Conservation (phyloP, 2,888 invertebrate species). For the Onthophagus sagittarius region DNA sequence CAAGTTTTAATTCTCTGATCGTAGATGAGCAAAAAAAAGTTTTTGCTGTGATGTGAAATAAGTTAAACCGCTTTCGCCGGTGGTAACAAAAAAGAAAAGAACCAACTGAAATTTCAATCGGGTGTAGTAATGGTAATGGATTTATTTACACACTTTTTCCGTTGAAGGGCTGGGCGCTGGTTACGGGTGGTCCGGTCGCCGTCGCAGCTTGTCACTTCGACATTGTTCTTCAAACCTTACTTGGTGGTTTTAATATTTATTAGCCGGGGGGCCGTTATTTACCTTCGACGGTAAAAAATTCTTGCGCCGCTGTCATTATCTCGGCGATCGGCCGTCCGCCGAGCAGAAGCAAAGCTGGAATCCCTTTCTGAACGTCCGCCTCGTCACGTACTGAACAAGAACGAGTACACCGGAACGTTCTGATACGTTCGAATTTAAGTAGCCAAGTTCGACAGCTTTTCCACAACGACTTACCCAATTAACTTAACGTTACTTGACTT, state of each 20-base stretch:
- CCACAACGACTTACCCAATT: neutral
- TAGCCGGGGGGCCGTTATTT: conserved; percentile 20
- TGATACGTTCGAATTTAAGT: neutral
- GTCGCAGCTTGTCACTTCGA: conserved; percentile 42
- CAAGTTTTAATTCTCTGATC: too few relatives aligned
- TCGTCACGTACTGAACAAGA: conserved; percentile 2
- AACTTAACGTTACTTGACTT: neutral
- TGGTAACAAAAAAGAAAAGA: neutral
- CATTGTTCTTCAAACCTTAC: conserved; percentile 46
- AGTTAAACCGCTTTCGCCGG: neutral
- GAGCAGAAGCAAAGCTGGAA: conserved; percentile 19
- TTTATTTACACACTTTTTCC: conserved; percentile 33
- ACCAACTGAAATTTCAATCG: conserved; percentile 25
- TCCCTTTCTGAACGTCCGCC: conserved; percentile 19
- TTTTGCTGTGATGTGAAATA: neutral
- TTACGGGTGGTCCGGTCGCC: conserved; percentile 42
- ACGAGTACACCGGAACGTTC: neutral
- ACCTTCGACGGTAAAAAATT: conserved; percentile 17
- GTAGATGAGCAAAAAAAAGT: neutral
- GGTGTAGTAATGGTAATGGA: conserved; percentile 28
- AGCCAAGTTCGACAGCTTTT: neutral
- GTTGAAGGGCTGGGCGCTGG: conserved; percentile 32
- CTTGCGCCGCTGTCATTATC: conserved; percentile 22
- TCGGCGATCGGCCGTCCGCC: conserved; percentile 12
- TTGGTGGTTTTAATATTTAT: conserved; percentile 35